Base-by-base conservation (phyloP, 2,888 invertebrate species). In the Brachyopa scutellaris region DNA sequence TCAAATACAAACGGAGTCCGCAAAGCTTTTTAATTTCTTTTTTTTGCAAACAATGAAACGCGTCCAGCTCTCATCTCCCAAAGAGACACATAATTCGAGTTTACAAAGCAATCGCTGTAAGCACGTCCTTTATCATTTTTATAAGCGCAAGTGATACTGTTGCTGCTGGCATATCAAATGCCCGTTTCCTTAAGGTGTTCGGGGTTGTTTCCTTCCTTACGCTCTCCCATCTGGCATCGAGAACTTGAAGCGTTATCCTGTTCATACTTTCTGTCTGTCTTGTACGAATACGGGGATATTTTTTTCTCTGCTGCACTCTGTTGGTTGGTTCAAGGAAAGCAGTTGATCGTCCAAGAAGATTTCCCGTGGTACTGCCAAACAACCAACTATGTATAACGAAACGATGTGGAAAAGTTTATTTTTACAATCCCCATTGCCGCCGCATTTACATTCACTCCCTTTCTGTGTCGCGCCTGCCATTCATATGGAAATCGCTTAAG, bases 341-440 rank as follows among this genome's bases (percentile, higher is more conserved):
- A 55, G 61, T 62, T 66, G 78, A 66, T 78, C 59, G 78, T 72
- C 78, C 72, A 80, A 64, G 74, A 74, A 74, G 80, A 80, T 80
- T 80, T 80, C 80, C 80, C 74, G 17, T 57, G 80, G 69, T 69
- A 31, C 57, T 69, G 61, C 62, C 69, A 64, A 74, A 69, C 74
- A 80, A 74, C 74, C 36, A 59, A 45, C 49, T 74, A n/a, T n/a
- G n/a, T n/a, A n/a, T n/a, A 64, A 67, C 61, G 57, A 64, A 69
- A 74, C 64, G 69, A 80, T 64, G 57, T 74, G 64, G 45, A 66
- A 53, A 80, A 64, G 40, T 73, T 78, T 49, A 40, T 11, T 23
- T 40, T 67, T 33, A 17, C 26, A 15, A 21, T 31, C 8, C 29
- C 45, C 51, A 31, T 38, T 49, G 15, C 61, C 36, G 15, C 23